phyloP scores from a whole-genome alignment of 2,888 invertebrate genomes.

The Ptilodon capucinus region DNA sequence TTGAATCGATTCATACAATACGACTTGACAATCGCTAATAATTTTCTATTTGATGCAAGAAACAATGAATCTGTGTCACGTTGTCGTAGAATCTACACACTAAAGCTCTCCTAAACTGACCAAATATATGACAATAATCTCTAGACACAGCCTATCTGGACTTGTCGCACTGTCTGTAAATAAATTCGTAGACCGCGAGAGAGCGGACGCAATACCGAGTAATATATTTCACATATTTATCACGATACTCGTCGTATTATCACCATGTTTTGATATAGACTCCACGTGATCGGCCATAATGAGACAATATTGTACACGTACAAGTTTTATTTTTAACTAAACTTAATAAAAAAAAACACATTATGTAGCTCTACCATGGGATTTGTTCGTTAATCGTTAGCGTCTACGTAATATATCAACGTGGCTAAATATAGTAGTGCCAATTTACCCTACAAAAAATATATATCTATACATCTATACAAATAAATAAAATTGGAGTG shows the following conservation, averaged over 20 bases:
- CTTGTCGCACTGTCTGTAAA: constrained; percentile 58
- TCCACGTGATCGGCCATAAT: neutral
- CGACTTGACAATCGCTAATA: constrained; percentile 24
- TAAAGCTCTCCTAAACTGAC: constrained; percentile 68
- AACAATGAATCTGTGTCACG: constrained; percentile 26
- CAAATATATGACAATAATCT: constrained; percentile 80
- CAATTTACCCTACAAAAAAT: too few relatives aligned
- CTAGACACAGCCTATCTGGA: constrained; percentile 70
- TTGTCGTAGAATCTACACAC: constrained; percentile 48
- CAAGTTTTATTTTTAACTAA: too few relatives aligned
- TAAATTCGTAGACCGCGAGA: constrained; percentile 35
- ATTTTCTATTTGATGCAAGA: constrained; percentile 43
- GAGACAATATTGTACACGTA: too few relatives aligned
- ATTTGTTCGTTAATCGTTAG: too few relatives aligned
- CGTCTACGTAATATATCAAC: too few relatives aligned
- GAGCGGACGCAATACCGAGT: constrained; percentile 28
- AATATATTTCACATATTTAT: constrained; percentile 13
- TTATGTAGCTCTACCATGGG: too few relatives aligned
- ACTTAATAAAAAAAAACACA: too few relatives aligned
- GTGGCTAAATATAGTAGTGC: too few relatives aligned
- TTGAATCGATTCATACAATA: constrained; percentile 34
- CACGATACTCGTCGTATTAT: neutral
- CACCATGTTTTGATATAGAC: neutral
- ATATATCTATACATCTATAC: too few relatives aligned
- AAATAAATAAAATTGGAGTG: too few relatives aligned